phyloP scores from a whole-genome alignment of 2,888 invertebrate genomes.

The Eudemis profundana region DNA sequence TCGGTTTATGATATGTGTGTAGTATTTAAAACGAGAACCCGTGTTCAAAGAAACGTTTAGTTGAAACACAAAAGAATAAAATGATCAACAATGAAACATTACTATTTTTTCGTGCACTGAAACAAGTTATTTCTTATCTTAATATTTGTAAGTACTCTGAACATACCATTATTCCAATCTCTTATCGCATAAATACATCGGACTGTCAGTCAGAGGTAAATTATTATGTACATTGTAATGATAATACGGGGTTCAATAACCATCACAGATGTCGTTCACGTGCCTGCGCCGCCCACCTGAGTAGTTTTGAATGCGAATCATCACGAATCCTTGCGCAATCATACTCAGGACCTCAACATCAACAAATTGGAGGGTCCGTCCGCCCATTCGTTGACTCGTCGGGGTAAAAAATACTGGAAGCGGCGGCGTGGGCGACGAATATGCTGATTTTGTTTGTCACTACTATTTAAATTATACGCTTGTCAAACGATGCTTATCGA shows the following conservation, averaged over 20 bases:
- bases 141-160: conserved; percentile 36
- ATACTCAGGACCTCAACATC: conserved; percentile 71
- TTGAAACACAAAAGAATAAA: neutral
- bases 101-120: conserved; percentile 20
- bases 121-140: conserved; percentile 35
- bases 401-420: conserved; percentile 49
- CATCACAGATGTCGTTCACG: conserved; percentile 63
- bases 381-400: conserved; percentile 62
- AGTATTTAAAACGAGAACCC: too few species aligned
- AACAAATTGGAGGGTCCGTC: conserved; percentile 75
- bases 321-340: conserved; percentile 68
- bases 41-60: neutral
- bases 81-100: conserved; percentile 16
- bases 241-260: conserved; percentile 60
- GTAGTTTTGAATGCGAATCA: conserved; percentile 59
- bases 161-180: conserved; percentile 35
- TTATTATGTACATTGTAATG: conserved; percentile 57
- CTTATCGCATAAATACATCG: conserved; percentile 44
- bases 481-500: conserved; percentile 38
- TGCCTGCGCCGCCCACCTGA: conserved; percentile 59
- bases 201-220: conserved; percentile 46
- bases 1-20: too few species aligned
- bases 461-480: conserved; percentile 38
- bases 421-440: conserved; percentile 47
- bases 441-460: conserved; percentile 36